These are phyloP conservation scores for Turritopsis dohrnii DNA, from an alignment of 30 jellyfish, hydroid and myxozoan species.

Conservation along the genomic window DNA sequence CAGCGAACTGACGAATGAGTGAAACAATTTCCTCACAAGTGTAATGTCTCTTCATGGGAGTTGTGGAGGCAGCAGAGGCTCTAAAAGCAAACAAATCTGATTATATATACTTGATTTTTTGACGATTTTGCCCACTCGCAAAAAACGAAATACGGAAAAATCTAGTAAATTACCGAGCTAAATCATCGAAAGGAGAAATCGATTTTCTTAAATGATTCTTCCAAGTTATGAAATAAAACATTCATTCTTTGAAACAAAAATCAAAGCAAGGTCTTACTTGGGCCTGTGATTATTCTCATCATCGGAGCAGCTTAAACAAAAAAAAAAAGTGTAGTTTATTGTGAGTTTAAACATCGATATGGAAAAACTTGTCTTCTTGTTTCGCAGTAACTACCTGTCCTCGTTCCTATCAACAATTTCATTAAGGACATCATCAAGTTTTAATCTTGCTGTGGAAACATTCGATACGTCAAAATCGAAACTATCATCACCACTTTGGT, in stretches of 20 bases:
- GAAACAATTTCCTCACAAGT: not conserved
- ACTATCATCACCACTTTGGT: not conserved
- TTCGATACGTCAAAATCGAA: not conserved
- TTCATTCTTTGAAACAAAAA: not conserved
- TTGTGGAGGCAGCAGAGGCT: not conserved
- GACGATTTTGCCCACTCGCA: no score
- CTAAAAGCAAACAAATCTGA: not conserved
- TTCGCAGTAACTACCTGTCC: slow-evolving; percentile 5
- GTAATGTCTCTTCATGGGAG: not conserved
- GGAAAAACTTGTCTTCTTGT: no score
- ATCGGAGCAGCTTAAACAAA: not conserved
- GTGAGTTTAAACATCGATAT: no score
- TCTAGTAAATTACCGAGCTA: no score
- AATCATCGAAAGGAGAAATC: no score
- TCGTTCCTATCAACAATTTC: slow-evolving; percentile 27
- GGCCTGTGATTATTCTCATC: not conserved
- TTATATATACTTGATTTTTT: no score
- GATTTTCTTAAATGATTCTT: no score
- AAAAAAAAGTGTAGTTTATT: no score
- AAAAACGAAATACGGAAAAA: no score
- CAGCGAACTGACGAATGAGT: no score
- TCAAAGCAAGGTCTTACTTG: not conserved
- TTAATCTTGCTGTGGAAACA: slow-evolving; percentile 15
- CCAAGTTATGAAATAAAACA: no score
- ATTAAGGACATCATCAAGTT: slow-evolving; percentile 24